phyloP scores from a whole-genome alignment of 2,797 vertebrate genomes.

The Microhierax caerulescens region DNA sequence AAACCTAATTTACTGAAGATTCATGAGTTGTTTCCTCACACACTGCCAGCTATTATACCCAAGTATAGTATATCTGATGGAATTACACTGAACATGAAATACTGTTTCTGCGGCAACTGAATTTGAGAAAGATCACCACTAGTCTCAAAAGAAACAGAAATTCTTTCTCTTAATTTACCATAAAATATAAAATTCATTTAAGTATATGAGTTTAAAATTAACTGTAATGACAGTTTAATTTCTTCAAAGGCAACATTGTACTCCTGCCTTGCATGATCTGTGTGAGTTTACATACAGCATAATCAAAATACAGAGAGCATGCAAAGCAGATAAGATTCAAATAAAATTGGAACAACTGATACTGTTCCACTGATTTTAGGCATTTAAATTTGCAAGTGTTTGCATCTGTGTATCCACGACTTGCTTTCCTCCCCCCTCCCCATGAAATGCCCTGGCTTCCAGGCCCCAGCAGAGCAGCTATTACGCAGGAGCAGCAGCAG shows the following conservation, averaged over 20 bases:
- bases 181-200: neutral
- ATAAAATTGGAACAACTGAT: neutral
- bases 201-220: neutral
- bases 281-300: neutral
- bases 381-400: neutral
- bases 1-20: conserved; percentile 18
- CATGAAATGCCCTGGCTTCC: neutral
- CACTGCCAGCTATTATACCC: neutral
- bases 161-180: conserved; percentile 10
- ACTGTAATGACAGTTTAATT: conserved; percentile 9
- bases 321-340: neutral
- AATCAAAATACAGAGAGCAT: neutral
- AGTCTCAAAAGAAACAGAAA: conserved; percentile 12
- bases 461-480: neutral
- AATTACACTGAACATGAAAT: neutral
- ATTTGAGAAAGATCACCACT: conserved; percentile 1
- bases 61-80: conserved; percentile 1
- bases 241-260: neutral
- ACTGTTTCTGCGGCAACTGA: neutral
- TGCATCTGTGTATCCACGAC: neutral
- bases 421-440: rapidly evolving
- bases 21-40: conserved; percentile 27
- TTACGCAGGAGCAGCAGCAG: neutral
- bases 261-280: neutral
- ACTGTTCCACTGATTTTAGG: neutral